Evolutionary conservation across 64 coral and sea anemone species (phyloP), one percentile per base, ranked within the genome.

Genomic region (Hydrozoanthus tunicans): DNA sequence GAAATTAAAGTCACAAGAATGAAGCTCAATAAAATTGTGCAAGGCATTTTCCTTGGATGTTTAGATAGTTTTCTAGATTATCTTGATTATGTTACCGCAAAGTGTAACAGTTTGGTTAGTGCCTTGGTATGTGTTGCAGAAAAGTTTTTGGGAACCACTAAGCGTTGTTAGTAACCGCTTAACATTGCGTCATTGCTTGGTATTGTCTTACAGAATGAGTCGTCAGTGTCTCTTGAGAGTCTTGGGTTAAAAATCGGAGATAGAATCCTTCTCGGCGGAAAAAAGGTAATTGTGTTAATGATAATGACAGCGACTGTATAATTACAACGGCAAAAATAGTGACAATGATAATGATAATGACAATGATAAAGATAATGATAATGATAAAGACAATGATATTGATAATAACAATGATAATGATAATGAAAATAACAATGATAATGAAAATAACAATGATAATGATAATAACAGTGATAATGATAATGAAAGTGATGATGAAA

Each of bases 241-340:
- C 58, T 93, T 55, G 96, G 96, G 26, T 75, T 98, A 14, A 92
- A 93, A 90, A 78, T 98, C 53, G 96, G 96, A 81, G 96, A 98
- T 54, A 75, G 80, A 71, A 93, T 98, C 3, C 63, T 77, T 32
- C 79, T 98, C 62, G 93, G 96, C 12, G 93, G 94, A 9, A 98
- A 82, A 58, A 98, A 98, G 96, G 96, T 98, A 91, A 10, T 8
- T 71, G 68, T 52, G 4, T 58, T 59, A 9, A 74, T 4, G 13
- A 64, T 64, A 64, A 1, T 64, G 62, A 64, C 13, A 14, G 13
- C 7, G 62, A 64, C 13, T 64, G 7, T 64, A 64, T 9, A 64
- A 14, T 9, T 64, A 64, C 7, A 9, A 64, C 62, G 13, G 62
- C 0, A 64, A 64, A 73, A 10, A 25, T 5, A 51, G 9, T 12